phyloP scores from a whole-genome alignment of 2,888 invertebrate genomes.

The Muschampia plurimacula region DNA sequence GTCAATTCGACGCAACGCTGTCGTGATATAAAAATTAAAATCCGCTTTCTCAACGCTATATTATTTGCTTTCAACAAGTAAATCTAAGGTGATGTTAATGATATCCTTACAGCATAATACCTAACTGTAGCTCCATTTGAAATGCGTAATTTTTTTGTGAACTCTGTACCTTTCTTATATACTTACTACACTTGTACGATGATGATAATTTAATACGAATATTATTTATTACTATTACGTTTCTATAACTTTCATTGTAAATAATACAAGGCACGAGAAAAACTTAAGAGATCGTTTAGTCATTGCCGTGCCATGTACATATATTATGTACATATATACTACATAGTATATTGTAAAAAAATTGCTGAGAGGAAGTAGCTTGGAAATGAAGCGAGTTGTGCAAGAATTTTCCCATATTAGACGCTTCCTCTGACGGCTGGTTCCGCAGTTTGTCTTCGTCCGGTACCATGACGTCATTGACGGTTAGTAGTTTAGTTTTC shows the following conservation, averaged over 20 bases:
- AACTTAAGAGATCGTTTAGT: neutral
- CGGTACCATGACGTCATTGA: conserved; percentile 41
- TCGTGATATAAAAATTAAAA: too few species aligned
- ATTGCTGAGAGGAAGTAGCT: conserved; percentile 48
- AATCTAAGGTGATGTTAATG: too few species aligned
- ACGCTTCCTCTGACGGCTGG: conserved; percentile 42
- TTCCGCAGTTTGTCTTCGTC: conserved; percentile 38
- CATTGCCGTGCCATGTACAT: neutral
- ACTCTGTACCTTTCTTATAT: neutral
- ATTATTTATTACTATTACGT: too few species aligned
- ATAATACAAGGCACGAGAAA: neutral
- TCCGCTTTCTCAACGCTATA: too few species aligned
- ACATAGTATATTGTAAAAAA: conserved; percentile 1
- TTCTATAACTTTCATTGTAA: neutral
- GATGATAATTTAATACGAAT: neutral
- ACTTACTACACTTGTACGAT: neutral
- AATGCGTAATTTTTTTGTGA: too few species aligned
- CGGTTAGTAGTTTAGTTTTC: neutral
- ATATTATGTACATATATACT: neutral
- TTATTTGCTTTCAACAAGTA: too few species aligned
- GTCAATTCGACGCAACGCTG: too few species aligned
- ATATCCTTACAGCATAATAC: too few species aligned
- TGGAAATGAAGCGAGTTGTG: conserved; percentile 51
- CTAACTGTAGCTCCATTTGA: too few species aligned
- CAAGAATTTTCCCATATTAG: conserved; percentile 54